Evolutionary conservation across 2,113 vertebrate genomes (phyloP).

Genomic region (Tragelaphus imberbis): DNA sequence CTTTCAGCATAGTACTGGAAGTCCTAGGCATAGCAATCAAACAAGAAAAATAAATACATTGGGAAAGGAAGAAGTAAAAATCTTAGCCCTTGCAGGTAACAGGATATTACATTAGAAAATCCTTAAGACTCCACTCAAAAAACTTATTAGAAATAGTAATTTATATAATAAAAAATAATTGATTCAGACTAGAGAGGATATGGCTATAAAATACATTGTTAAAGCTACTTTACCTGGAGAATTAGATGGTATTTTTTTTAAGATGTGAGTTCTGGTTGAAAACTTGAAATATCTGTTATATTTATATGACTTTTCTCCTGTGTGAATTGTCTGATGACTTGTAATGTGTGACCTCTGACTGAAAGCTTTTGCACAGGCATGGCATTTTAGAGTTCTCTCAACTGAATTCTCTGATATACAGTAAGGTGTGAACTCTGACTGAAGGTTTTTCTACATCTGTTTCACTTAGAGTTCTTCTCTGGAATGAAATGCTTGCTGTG

Average conservation of each 20-base stretch:
- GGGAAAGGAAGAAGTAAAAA: not conserved
- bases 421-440: not conserved
- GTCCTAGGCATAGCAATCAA: not conserved
- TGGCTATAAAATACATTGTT: not conserved
- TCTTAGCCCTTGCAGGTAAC: not conserved
- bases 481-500: not conserved
- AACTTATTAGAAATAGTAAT: not conserved
- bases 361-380: not conserved
- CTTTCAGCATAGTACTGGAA: not conserved
- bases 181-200: not conserved
- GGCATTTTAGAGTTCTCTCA: not conserved
- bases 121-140: not conserved
- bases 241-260: not conserved
- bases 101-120: not conserved
- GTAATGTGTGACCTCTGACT: not conserved
- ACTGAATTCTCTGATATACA: not conserved
- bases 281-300: not conserved
- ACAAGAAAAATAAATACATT: not conserved
- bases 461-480: not conserved
- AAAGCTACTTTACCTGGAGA: not conserved
- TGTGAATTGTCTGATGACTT: not conserved
- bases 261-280: not conserved
- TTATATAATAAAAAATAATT: not conserved
- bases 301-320: not conserved
- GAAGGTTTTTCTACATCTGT: not conserved